Base-by-base conservation (phyloP, 2,797 vertebrate species). In the Argya squamiceps region DNA sequence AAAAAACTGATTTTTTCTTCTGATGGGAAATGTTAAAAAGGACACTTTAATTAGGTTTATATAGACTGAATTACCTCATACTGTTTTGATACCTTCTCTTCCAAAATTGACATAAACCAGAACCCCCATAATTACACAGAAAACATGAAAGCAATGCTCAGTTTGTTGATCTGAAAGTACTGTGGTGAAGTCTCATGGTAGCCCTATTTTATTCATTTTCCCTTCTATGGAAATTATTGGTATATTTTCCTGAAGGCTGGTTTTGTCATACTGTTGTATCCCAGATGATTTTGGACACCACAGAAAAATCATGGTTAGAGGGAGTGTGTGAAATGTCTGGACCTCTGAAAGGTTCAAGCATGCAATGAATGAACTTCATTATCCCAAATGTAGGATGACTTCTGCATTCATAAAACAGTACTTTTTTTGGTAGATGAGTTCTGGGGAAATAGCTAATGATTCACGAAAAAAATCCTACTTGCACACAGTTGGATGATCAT, bases 391-490 rank as follows among this genome's bases (percentile, higher is more conserved):
- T 92, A 95, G 82, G 87, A 65, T 92, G 95, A 43, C 69, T 94
- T 87, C 83, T 84, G 83, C 85, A 94, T 95, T 96, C 91, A 93
- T 90, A 96, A 95, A 91, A 88, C 63, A 73, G 62, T 91, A 30
- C 64, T 65, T 89, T 85, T 92, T 93, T 77, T 89, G 87, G 62
- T 67, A 79, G 92, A 60, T 96, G 82, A 95, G 55, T 84, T 84
- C 95, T 67, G 88, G 84, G 96, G 97, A 97, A 97, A 84, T 49
- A 96, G 94, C 89, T 96, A 95, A 95, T 93, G 96, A 89, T 94
- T 96, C 81, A 84, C 85, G 65, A 93, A 92, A 93, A 92, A 94
- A 93, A 60, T 67, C 41, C 83, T 90, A n/a, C 94, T 95, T 96
- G 79, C 81, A 69, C 70, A 91, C 80, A 92, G 77, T 91, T 96